Percentiles rank a stretch among this genome's conserved stretches.
Evolutionary conservation across 2,888 invertebrate species (phyloP).

Genomic region (Ophion costatus): DNA sequence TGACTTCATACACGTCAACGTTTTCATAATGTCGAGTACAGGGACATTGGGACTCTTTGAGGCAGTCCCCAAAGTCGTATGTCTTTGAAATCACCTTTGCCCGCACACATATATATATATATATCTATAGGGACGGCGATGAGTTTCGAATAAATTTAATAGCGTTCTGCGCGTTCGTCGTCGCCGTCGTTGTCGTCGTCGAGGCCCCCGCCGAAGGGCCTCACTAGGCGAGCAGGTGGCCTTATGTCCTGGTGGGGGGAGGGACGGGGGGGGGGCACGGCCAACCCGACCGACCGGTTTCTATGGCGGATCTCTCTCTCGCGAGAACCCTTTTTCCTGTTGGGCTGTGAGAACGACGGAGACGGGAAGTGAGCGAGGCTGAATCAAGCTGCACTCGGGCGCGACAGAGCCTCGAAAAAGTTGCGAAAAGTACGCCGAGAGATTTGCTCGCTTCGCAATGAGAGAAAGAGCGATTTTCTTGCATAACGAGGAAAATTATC

Average conservation of each 20-base stretch:
- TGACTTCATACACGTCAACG: too few relatives aligned
- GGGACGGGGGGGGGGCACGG: conserved; percentile 74
- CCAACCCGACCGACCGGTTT: conserved; percentile 83
- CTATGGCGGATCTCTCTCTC: conserved; percentile 76
- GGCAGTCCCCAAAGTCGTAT: too few relatives aligned
- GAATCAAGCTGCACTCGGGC: conserved; percentile 31
- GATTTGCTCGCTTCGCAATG: conserved; percentile 43
- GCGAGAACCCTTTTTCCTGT: conserved; percentile 66
- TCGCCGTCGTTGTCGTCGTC: conserved; percentile 63
- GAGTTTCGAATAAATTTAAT: conserved; percentile 82
- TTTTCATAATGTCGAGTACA: neutral
- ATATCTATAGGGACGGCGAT: conserved; percentile 66
- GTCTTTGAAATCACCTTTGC: neutral
- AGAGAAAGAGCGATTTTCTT: conserved; percentile 31
- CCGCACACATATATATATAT: neutral
- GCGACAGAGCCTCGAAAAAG: conserved; percentile 41
- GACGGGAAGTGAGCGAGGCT: conserved; percentile 37
- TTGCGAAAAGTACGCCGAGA: conserved; percentile 50
- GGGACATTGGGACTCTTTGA: neutral
- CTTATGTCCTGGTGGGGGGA: conserved; percentile 72
- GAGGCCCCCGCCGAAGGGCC: conserved; percentile 68
- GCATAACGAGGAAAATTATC: conserved; percentile 45
- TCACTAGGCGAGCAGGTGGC: conserved; percentile 80
- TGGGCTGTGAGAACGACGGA: conserved; percentile 51
- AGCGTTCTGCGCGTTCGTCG: conserved; percentile 69